phyloP scores from a whole-genome alignment of 2,113 vertebrate species.

The Macaca fascicularis region DNA sequence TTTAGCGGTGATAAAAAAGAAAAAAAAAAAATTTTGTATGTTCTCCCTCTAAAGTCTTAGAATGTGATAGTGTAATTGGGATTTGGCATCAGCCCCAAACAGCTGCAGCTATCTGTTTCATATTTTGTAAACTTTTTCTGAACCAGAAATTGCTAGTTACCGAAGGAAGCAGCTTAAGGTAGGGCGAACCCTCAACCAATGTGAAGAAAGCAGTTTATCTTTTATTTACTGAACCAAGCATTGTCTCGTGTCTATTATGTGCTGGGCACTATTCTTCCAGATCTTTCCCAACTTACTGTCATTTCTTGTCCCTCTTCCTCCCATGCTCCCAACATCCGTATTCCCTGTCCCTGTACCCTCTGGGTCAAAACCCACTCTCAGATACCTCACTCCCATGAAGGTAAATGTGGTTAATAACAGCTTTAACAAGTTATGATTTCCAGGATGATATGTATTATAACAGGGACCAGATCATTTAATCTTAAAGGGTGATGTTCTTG shows the following conservation, averaged over 20 bases:
- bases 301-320: background rate
- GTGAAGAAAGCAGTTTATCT: background rate
- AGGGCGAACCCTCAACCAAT: background rate
- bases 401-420: background rate
- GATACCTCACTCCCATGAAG: background rate
- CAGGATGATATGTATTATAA: background rate
- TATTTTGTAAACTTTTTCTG: slow-evolving; percentile 40
- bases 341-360: background rate
- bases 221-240: background rate
- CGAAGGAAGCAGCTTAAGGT: background rate
- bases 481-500: background rate
- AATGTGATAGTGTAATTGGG: background rate
- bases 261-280: background rate
- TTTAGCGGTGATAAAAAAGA: background rate
- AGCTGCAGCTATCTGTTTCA: slow-evolving; percentile 4
- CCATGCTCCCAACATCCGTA: background rate
- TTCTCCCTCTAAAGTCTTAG: background rate
- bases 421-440: background rate
- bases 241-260: no score
- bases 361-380: background rate
- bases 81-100: background rate
- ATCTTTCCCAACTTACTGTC: background rate
- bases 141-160: slow-evolving; percentile 2
- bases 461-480: background rate
- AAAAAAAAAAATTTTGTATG: background rate